Conservation (phyloP, 2,888 invertebrate species). For the Caenorhabditis becei region DNA sequence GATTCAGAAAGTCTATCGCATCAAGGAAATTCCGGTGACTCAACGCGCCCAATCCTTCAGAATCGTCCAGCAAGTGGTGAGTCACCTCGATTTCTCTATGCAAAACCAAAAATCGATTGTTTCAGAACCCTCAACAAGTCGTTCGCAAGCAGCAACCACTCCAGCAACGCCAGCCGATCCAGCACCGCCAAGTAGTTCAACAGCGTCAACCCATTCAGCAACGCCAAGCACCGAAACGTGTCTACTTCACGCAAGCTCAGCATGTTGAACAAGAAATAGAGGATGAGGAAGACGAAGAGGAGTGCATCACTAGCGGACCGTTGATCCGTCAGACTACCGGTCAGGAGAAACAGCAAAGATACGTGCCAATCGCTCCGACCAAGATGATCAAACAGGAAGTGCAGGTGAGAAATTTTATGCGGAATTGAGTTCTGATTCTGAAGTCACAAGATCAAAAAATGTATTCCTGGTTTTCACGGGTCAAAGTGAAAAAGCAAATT, state of each 20-base stretch:
- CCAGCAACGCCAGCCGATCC: not conserved
- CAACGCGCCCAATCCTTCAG: constrained; percentile 7
- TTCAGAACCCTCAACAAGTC: constrained; percentile 15
- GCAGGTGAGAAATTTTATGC: constrained; percentile 1
- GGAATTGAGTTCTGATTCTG: not conserved
- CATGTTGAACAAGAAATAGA: no score
- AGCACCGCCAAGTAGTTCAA: not conserved
- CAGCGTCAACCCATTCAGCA: not conserved
- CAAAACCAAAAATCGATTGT: not conserved
- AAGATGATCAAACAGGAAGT: constrained; percentile 10
- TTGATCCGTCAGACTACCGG: not conserved
- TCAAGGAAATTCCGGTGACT: constrained; percentile 8
- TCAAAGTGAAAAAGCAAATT: no score
- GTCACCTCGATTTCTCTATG: not conserved
- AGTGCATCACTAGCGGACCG: constrained; percentile 17
- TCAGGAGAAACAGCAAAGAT: constrained; percentile 9
- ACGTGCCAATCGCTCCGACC: constrained; percentile 41
- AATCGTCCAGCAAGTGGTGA: constrained; percentile 18
- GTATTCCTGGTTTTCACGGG: no score
- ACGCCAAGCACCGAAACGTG: not conserved
- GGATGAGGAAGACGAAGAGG: not conserved
- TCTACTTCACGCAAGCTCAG: constrained; percentile 13
- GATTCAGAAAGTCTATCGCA: constrained; percentile 36
- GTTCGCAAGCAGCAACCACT: not conserved
- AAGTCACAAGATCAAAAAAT: not conserved